A percentile compares a stretch with the other conserved stretches of the same genome.
phyloP scores from a whole-genome alignment of 2,888 invertebrate species.

The Leptopilina syphax region DNA sequence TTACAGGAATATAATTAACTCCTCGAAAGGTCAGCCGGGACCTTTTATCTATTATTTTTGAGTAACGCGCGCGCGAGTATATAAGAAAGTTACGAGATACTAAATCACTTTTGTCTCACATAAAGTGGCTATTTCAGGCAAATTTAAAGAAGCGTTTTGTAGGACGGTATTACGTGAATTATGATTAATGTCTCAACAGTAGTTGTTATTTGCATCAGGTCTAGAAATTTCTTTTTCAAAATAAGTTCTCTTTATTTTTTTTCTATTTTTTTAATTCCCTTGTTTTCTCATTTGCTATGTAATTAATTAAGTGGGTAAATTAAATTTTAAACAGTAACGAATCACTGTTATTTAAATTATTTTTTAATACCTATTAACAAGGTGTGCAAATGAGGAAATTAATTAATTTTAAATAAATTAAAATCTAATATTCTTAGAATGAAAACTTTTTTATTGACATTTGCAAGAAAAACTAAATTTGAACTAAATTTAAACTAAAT shows the following conservation, averaged over 20 bases:
- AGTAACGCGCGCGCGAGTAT: conserved; percentile 11
- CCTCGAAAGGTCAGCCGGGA: conserved; percentile 41
- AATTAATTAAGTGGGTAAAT: no score
- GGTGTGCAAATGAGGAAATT: no score
- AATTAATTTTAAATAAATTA: no score
- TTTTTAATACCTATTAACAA: no score
- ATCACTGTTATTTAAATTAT: no score
- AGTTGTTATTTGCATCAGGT: background rate
- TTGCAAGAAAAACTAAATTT: no score
- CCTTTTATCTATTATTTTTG: conserved; percentile 32
- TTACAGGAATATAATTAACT: conserved; percentile 70
- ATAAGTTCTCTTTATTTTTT: background rate
- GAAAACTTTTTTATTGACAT: no score
- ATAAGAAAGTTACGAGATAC: conserved; percentile 32
- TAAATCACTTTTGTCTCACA: conserved; percentile 28
- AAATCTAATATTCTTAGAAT: no score
- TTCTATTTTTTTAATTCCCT: no score
- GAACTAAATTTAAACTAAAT: no score
- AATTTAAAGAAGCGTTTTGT: conserved; percentile 19
- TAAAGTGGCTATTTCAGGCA: conserved; percentile 25
- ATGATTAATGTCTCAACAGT: conserved; percentile 18
- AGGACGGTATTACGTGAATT: conserved; percentile 20
- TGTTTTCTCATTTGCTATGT: no score
- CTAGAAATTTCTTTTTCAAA: background rate
- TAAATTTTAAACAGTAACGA: no score